Percentiles rank a stretch among this genome's conserved stretches.
Conservation (phyloP, 2,113 vertebrate species). For the Emydocephalus ijimae region DNA sequence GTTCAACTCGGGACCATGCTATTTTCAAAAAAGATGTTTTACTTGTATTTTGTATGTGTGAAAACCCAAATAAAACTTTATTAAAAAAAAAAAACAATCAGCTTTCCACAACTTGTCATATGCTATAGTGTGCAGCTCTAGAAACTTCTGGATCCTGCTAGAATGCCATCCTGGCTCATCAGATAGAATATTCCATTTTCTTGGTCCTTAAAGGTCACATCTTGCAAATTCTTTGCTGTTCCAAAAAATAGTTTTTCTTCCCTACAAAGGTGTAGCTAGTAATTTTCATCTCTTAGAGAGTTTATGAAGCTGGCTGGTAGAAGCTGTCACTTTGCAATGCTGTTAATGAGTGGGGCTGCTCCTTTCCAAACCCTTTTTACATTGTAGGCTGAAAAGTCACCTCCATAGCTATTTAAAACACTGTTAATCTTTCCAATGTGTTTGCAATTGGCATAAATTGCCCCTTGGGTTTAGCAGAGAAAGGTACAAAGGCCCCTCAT, state of each 20-base stretch:
- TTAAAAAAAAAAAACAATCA: constrained; percentile 5
- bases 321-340: not conserved
- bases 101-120: constrained; percentile 13
- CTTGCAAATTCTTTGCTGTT: not conserved
- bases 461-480: constrained; percentile 22
- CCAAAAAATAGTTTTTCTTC: not conserved
- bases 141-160: constrained; percentile 22
- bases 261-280: constrained; percentile 8
- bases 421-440: constrained; percentile 31
- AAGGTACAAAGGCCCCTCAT: constrained; percentile 43
- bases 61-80: no score
- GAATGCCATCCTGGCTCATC: constrained; percentile 29
- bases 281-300: fast-evolving
- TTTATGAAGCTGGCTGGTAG: fast-evolving
- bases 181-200: constrained; percentile 33
- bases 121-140: not conserved
- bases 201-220: constrained; percentile 22
- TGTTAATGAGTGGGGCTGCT: not conserved
- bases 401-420: constrained; percentile 22
- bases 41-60: no score
- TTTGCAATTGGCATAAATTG: constrained; percentile 51
- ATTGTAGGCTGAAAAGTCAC: not conserved
- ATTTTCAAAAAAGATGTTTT: no score
- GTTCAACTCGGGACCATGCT: no score
- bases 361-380: not conserved